Base-by-base conservation (phyloP, 2,888 invertebrate genomes). In the Lypha dubia region DNA sequence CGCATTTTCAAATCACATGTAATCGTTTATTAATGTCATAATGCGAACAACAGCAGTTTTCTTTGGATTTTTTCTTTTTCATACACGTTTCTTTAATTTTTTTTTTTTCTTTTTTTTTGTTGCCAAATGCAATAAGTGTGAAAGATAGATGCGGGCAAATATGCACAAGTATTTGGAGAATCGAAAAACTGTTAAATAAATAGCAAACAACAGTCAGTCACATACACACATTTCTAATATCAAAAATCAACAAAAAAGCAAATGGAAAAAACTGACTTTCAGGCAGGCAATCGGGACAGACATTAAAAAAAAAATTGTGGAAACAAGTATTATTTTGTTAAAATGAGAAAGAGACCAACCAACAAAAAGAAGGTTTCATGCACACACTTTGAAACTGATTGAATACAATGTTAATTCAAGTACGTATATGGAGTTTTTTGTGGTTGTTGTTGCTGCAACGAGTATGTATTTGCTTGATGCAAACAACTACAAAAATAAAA, bases 11-110 rank as follows among this genome's bases (percentile, higher is more conserved):
- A 80, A 65, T 84, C 82, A 74, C 22, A 77, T 82, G 77, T 79
- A 84, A 82, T 84, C 84, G 82, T 82, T 82, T 79, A 82, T 84
- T 81, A 84, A 84, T 84, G 77, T 84, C 82, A 84, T 84, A 81
- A 84, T 77, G 63, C 82, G 70, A 82, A 79, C 22, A 82, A 77
- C 82, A 79, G 60, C 74, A 68, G 9, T 70, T 70, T 74, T 62
- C 46, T 35, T 65, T 71, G 68, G 73, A 73, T 60, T 58, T 46
- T 51, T 38, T 49, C 28, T 58, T 46, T 51, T 38, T 49, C 28
- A 17, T 22, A 46, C 35, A 46, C 46, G n/a, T 41, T 20, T 5
- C 8, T 13, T 6, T 28, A 7, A 15, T 13, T 22, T 20, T 62
- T 38, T 28, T 71, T 15, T 9, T 32, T 49, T 20, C 2, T 20